These are phyloP conservation scores for Cataglyphis livida DNA, from an alignment of 2,888 invertebrate species.

Conservation along the genomic window DNA sequence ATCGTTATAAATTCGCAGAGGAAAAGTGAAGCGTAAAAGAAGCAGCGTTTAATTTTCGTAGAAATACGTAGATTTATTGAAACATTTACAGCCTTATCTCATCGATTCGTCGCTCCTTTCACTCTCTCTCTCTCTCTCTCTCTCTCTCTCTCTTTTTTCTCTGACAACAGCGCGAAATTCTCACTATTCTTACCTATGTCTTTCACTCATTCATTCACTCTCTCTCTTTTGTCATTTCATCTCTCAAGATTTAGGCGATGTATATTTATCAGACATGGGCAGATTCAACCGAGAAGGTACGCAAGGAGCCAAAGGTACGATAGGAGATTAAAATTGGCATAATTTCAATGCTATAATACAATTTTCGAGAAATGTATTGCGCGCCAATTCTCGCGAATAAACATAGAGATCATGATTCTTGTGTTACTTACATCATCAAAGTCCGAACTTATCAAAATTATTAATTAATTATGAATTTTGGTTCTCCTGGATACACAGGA, in stretches of 20 bases:
- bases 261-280: slow-evolving; percentile 36
- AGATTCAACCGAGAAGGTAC: slow-evolving; percentile 39
- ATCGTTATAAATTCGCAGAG: slow-evolving; percentile 14
- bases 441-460: background rate
- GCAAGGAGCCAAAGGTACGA: slow-evolving; percentile 34
- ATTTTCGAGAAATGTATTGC: slow-evolving; percentile 51
- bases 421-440: slow-evolving; percentile 14
- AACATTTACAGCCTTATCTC: slow-evolving; percentile 83
- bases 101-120: slow-evolving; percentile 68
- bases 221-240: slow-evolving; percentile 35
- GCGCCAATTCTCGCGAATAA: slow-evolving; percentile 40
- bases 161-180: slow-evolving; percentile 19
- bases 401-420: slow-evolving; percentile 20
- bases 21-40: slow-evolving; percentile 23
- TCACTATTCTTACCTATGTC: background rate
- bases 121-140: background rate
- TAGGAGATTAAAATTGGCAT: slow-evolving; percentile 23
- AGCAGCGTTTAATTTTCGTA: slow-evolving; percentile 75
- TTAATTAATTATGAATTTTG: slow-evolving; percentile 18
- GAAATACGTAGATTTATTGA: slow-evolving; percentile 85
- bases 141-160: background rate
- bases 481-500: background rate
- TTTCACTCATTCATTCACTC: slow-evolving; percentile 30
- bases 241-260: slow-evolving; percentile 39
- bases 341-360: slow-evolving; percentile 21